Conservation (phyloP, 2,888 invertebrate species). For the Petrophora chlorosata region DNA sequence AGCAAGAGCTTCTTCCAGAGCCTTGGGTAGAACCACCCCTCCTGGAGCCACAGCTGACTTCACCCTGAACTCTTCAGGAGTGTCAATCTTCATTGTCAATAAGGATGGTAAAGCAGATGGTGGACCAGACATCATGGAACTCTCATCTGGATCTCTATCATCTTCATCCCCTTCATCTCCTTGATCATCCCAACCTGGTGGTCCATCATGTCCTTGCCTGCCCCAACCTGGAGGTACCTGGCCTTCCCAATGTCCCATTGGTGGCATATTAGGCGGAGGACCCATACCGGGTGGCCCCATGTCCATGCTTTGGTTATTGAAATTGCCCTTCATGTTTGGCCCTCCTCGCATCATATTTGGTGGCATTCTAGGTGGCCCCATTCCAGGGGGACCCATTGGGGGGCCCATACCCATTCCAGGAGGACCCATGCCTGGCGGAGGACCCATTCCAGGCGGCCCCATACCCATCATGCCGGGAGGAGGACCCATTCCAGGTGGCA, state of each 20-base stretch:
- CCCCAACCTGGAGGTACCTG: constrained; percentile 65
- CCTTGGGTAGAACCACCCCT: constrained; percentile 90
- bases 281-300: constrained; percentile 76
- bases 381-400: constrained; percentile 60
- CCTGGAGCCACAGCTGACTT: constrained; percentile 58
- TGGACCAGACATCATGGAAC: constrained; percentile 42
- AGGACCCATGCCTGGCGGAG: constrained; percentile 55
- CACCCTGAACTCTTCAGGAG: constrained; percentile 84
- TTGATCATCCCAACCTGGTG: constrained; percentile 75
- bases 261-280: constrained; percentile 67
- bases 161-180: constrained; percentile 66
- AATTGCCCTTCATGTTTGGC: constrained; percentile 57
- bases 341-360: constrained; percentile 67
- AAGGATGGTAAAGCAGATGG: constrained; percentile 80
- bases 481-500: constrained; percentile 54
- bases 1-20: constrained; percentile 94
- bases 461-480: constrained; percentile 45
- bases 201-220: constrained; percentile 49
- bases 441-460: constrained; percentile 46
- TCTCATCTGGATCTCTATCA: constrained; percentile 56
- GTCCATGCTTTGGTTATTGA: constrained; percentile 65
- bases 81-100: constrained; percentile 86
- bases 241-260: constrained; percentile 68
- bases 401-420: constrained; percentile 58
- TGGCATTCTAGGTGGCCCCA: constrained; percentile 67